Evolutionary conservation across 2,113 vertebrate species (phyloP).

Genomic region (Callaeas wilsoni): DNA sequence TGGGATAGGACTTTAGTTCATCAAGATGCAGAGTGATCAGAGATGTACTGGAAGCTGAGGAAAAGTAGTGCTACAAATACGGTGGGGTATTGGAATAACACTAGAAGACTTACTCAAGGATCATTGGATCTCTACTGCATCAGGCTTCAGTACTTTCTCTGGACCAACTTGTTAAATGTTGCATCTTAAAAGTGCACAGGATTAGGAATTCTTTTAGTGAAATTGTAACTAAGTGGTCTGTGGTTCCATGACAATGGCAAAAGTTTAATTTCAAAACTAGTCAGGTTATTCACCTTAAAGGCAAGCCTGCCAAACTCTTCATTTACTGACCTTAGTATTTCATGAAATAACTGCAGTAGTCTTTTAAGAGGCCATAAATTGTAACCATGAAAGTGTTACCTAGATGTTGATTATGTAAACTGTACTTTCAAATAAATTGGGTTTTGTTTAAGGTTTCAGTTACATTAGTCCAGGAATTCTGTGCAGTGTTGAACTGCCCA

Average conservation of each 20-base stretch:
- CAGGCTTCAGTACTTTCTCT: neutral
- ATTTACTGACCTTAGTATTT: neutral
- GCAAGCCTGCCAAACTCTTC: neutral
- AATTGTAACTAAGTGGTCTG: neutral
- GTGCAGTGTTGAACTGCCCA: neutral
- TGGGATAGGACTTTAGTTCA: neutral
- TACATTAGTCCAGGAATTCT: neutral
- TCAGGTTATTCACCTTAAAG: neutral
- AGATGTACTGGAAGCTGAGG: neutral
- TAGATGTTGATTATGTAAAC: neutral
- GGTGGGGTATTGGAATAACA: neutral
- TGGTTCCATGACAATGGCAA: neutral
- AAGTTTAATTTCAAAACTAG: neutral
- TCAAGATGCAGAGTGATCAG: neutral
- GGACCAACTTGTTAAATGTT: neutral
- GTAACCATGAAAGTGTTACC: neutral
- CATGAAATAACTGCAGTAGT: neutral
- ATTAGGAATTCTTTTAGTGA: neutral
- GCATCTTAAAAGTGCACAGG: neutral
- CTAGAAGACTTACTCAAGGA: neutral
- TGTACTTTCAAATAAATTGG: neutral
- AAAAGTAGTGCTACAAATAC: neutral
- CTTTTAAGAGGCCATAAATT: neutral
- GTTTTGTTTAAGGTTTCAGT: neutral
- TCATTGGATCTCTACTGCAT: neutral